Base-by-base conservation (phyloP, 1,140 invertebrate genomes). In the Drosophila triauraria region DNA sequence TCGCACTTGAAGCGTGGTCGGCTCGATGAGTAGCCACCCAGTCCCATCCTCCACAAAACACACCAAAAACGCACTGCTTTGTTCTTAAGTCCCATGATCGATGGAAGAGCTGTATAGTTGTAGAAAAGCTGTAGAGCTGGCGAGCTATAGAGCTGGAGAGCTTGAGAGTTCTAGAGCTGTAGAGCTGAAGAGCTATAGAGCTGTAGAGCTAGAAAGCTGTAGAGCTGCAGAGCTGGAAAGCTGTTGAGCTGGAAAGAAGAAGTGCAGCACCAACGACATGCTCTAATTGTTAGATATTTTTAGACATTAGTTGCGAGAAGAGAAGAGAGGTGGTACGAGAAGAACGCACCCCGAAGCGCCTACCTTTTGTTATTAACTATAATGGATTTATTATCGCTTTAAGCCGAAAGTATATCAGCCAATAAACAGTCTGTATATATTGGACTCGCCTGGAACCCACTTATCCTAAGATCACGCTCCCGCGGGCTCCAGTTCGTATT, bases 231-330 rank as follows among this genome's bases (percentile, higher is more conserved):
- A 30, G 4, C 12, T 40, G 40, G 15, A n/a, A 12, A 23, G 12
- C 20, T 20, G 20, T 20, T 20, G 20, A 20, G 20, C 12, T 40
- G 40, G 40, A n/a, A 12, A 23, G 12, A 17, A 44, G 30, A 20
- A 25, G 53, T 70, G 67, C 70, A 62, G 71, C 70, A 76, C 42
- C 62, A 60, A 48, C 65, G 60, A 51, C 54, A 77, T 71, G 75
- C 75, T 78, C 58, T 78, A 78, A 78, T 80, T 87, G 84, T 87
- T 87, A 80, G 85, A 90, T 90, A 87, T 87, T 87, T 83, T 88
- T 83, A 84, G 80, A 62, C 77, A 64, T 77, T 87, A 87, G 46
- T 58, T 75, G 58, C 74, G 68, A 63, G 32, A 65, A 63, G 32
- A 65, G 48, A 64, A 62, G 48, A 64, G 51, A 72, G 23, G 75